Evolutionary conservation across 2,888 invertebrate species (phyloP).

Genomic region (Drosophila fungiperda): DNA sequence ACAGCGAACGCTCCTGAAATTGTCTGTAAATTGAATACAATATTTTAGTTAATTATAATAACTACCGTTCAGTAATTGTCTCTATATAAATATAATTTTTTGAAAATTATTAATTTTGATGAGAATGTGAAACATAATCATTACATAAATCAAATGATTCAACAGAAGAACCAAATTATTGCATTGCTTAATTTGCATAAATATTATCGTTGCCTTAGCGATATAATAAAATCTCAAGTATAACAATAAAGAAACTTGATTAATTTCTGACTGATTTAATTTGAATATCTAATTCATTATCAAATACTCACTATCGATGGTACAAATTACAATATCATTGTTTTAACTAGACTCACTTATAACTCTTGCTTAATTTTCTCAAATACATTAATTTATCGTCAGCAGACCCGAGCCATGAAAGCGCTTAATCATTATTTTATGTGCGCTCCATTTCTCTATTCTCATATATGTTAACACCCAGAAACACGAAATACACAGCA

Average conservation of each 20-base stretch:
- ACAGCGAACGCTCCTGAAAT: constrained; percentile 82
- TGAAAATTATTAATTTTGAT: not conserved
- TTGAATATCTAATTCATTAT: not conserved
- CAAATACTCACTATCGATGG: not conserved
- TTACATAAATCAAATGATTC: not conserved
- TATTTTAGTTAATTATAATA: not conserved
- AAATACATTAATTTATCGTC: constrained; percentile 1
- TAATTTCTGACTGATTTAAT: not conserved
- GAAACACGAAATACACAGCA: not conserved
- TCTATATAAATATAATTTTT: not conserved
- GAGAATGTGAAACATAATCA: not conserved
- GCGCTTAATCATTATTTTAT: constrained; percentile 5
- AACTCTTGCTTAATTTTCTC: not conserved
- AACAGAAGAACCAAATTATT: not conserved
- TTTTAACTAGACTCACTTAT: not conserved
- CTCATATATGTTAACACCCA: not conserved
- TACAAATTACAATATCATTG: not conserved
- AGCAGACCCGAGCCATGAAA: not conserved
- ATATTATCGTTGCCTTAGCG: fast-evolving
- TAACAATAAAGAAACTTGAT: not conserved
- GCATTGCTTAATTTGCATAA: not conserved
- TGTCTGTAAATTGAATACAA: constrained; percentile 59
- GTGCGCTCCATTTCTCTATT: not conserved
- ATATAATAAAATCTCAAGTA: not conserved
- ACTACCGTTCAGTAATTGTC: not conserved